phyloP scores from a whole-genome alignment of 2,888 invertebrate genomes.

The Calameuta pallipes region DNA sequence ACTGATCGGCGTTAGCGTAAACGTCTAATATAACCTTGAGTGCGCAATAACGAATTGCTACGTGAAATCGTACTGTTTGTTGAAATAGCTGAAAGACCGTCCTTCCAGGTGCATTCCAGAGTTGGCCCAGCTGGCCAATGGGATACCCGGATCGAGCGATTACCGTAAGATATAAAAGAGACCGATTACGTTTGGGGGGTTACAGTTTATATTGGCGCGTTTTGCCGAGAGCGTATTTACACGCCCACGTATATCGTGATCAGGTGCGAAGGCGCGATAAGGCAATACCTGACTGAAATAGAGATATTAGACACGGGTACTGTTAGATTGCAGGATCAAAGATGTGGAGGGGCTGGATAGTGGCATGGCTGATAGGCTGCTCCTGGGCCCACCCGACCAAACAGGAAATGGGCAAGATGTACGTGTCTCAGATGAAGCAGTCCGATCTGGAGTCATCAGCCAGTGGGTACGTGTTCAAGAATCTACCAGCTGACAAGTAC shows the following conservation, averaged over 20 bases:
- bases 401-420: conserved; percentile 63
- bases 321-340: not conserved
- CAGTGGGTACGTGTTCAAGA: conserved; percentile 65
- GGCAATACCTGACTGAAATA: not conserved
- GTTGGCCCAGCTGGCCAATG: conserved; percentile 32
- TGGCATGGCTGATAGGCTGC: conserved; percentile 25
- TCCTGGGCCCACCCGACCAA: conserved; percentile 23
- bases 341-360: conserved; percentile 17
- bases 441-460: conserved; percentile 70
- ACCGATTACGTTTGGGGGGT: conserved; percentile 33
- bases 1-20: conserved; percentile 2
- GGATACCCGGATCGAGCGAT: conserved; percentile 28
- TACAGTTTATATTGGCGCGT: conserved; percentile 45
- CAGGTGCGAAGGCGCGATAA: not conserved
- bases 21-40: conserved; percentile 24
- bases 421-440: conserved; percentile 68
- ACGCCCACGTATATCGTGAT: not conserved
- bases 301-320: not conserved
- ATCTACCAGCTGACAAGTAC: conserved; percentile 27
- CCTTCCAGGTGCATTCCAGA: conserved; percentile 38
- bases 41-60: conserved; percentile 25
- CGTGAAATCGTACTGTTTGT: conserved; percentile 45
- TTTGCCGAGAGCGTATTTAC: conserved; percentile 20
- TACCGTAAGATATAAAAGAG: conserved; percentile 54
- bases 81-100: conserved; percentile 30